Base-by-base conservation (phyloP, 2,888 invertebrate species). In the Diadegma fenestrale region DNA sequence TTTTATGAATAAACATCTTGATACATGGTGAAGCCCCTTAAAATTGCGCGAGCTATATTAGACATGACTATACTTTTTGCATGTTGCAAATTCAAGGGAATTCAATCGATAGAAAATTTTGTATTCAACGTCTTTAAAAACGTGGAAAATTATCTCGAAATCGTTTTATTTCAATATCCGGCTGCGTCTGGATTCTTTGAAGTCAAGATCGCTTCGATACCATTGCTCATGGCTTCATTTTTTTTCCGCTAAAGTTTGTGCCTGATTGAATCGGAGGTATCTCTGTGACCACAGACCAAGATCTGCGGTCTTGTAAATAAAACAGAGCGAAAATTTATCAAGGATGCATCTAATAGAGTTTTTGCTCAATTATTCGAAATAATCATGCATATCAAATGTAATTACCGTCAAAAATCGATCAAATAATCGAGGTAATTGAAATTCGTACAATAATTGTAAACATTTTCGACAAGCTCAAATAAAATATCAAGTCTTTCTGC, bases 201-300 rank as follows among this genome's bases (percentile, higher is more conserved):
- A 68, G 8, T 43, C 14, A 30, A 22, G 26, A 43, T 17, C n/a
- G 48, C 69, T 69, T n/a, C 45, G 30, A n/a, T 69, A n/a, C 33
- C 69, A 30, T 45, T 48, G 30, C 30, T n/a, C n/a, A n/a, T 6
- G 4, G 30, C 12, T 48, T 58, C 14, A 68, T 68, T 30, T 33
- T n/a, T 48, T 30, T 48, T 33, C 10, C 48, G 48, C 17, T 1
- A 26, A 33, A 8, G 10, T 30, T 10, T 68, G n/a, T n/a, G 30
- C n/a, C 48, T 69, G 48, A 17, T 30, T 69, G 3, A 26, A 33
- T 69, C 30, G 48, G n/a, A 69, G 69, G 48, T 30, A 48, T 69
- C 33, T 45, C 33, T 33, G n/a, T n/a, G 69, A 69, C 69, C 69
- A 33, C 69, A 69, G 69, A 48, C 30, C n/a, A 63, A n/a, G 10